Base-by-base conservation (phyloP, 2,113 vertebrate species). In the Lethenteron reissneri region DNA sequence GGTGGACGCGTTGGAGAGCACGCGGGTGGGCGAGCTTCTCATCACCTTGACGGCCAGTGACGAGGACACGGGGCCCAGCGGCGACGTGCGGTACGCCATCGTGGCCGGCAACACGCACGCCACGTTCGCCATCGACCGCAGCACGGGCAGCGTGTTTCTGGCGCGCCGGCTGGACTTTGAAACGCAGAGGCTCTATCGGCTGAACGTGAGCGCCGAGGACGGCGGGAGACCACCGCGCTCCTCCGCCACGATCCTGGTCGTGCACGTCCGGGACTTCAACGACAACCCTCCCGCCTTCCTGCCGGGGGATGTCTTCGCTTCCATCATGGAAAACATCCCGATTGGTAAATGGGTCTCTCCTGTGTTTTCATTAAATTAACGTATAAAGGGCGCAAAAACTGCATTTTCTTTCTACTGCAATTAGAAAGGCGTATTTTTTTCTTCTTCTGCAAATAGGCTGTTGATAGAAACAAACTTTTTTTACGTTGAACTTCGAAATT, bases 91-190 rank as follows among this genome's bases (percentile, higher is more conserved):
- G 1, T 99, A 96, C 58, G 90, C 84, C 76, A 91, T 99, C 71
- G 86, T 86, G 0, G 88, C 89, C 58, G 87, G 86, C 3, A 90
- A 92, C 81, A 90, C 92, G 76, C 94, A 96, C 0, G 92, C 91
- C 17, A 94, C 90, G 1, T 99, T 99, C 71, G 92, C 89, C 79
- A 88, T 99, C 70, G 95, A 92, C 79, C 85, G 91, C 57, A 94
- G 89, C 80, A 97, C 94, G 0, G 94, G 92, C 71, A 95, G 90
- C 76, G 87, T 99, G 74, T 97, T 99, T 69, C 79, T 97, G 62
- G 84, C 90, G 9, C 91, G 89, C 76, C 92, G 84, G 73, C 75
- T 99, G 81, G 94, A 99, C 80, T 99, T 83, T 75, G 94, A 99
- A 79, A 92, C 90, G 0, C 92, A 95, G 56, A 85, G 90, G 2